A percentile compares a stretch with the other conserved stretches of the same genome.
Conservation (phyloP, 2,888 invertebrate species). For the Polydrusus cervinus region DNA sequence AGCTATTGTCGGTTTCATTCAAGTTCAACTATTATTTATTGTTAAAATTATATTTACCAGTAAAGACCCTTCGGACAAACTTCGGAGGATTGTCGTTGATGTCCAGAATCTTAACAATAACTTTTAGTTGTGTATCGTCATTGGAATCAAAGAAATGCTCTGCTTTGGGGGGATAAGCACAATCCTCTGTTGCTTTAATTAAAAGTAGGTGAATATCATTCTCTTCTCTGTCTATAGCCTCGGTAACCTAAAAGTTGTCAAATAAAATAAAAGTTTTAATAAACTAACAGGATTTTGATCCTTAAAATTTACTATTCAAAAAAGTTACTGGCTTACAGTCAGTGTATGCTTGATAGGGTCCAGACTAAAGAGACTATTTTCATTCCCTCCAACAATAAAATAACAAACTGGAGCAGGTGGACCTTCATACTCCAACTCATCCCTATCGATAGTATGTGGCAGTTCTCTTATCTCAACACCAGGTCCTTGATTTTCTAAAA, state of each 20-base stretch:
- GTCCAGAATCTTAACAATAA: constrained; percentile 84
- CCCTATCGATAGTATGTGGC: constrained; percentile 88
- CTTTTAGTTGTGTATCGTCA: constrained; percentile 82
- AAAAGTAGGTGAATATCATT: constrained; percentile 80
- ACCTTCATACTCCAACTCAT: constrained; percentile 86
- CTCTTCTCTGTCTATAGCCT: constrained; percentile 84
- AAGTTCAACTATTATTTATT: too few species aligned
- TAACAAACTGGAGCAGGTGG: constrained; percentile 92
- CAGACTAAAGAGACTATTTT: constrained; percentile 80
- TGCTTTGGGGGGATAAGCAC: constrained; percentile 75
- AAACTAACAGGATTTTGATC: too few species aligned
- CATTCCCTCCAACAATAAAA: constrained; percentile 91
- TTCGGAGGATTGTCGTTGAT: constrained; percentile 93
- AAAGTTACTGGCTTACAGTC: constrained; percentile 71
- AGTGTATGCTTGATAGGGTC: constrained; percentile 83
- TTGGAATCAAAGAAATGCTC: constrained; percentile 74
- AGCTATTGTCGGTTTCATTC: too few species aligned
- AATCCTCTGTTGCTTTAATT: constrained; percentile 89
- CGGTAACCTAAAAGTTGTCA: constrained; percentile 69
- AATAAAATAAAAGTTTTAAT: not conserved
- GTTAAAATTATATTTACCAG: constrained; percentile 71
- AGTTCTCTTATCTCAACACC: constrained; percentile 80
- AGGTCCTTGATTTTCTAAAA: constrained; percentile 76
- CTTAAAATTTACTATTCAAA: not conserved
- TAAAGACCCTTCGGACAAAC: constrained; percentile 88